A percentile compares a stretch with the other conserved stretches of the same genome.
phyloP scores from a whole-genome alignment of 2,113 vertebrate genomes.

The Dicentrarchus labrax region DNA sequence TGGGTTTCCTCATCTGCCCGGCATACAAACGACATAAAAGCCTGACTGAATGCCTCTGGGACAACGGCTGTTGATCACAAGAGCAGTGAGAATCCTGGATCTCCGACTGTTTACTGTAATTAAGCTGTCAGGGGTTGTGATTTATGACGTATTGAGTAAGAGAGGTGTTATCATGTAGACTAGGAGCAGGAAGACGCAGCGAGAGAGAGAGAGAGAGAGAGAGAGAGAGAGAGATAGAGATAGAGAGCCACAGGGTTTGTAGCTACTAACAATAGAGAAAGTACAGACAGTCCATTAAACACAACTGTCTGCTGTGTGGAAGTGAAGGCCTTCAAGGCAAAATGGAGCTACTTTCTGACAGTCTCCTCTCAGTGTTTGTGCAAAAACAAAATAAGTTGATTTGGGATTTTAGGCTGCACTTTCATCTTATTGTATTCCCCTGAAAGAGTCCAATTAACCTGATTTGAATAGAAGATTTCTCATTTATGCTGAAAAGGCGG shows the following conservation, averaged over 20 bases:
- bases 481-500: background rate
- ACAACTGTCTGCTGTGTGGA: constrained; percentile 46
- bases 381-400: constrained; percentile 22
- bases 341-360: background rate
- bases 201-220: constrained; percentile 3
- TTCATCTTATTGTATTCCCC: background rate
- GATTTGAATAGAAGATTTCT: background rate
- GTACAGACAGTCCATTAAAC: constrained; percentile 55
- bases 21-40: constrained; percentile 72
- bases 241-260: constrained; percentile 70
- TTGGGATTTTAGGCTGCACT: background rate
- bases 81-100: constrained; percentile 65
- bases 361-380: constrained; percentile 46
- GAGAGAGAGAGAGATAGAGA: constrained; percentile 9
- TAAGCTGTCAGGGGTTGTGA: constrained; percentile 82
- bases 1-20: constrained; percentile 68
- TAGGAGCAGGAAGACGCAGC: constrained; percentile 40
- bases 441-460: background rate
- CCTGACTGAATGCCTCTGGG: constrained; percentile 69
- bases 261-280: constrained; percentile 72
- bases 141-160: constrained; percentile 85
- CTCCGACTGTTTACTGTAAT: constrained; percentile 85
- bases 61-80: constrained; percentile 77
- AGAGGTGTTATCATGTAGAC: constrained; percentile 73
- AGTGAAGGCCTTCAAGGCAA: constrained; percentile 44